Evolutionary conservation across 2,113 vertebrate genomes (phyloP), one percentile per base, ranked within the genome.

Genomic region (Oplegnathus fasciatus): DNA sequence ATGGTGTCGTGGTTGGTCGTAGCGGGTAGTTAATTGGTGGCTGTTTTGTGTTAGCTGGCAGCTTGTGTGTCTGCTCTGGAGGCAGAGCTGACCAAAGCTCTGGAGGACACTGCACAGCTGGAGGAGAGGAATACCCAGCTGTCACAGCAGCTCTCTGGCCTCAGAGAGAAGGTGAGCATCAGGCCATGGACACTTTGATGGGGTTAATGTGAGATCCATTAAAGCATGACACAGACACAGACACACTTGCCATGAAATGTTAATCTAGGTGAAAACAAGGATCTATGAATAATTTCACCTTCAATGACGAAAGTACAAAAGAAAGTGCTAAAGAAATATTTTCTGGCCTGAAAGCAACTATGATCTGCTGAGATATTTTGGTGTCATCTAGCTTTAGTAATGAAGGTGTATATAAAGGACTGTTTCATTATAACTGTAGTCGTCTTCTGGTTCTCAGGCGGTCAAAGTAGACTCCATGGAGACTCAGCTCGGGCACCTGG

Each of bases 51-150:
- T 86, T 86, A 95, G 94, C 84, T 95, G 85, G 85, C 84, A 52
- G 90, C 89, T 2, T 93, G 93, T 84, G 95, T 97, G 85, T 96
- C 94, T 0, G 96, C 96, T 79, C 86, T 98, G 94, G 96, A 98
- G 92, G 85, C 89, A 54, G 96, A 98, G 89, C 91, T 98, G 77
- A 95, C 94, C 28, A 91, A 95, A 91, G 86, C 96, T 84, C 95
- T 97, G 93, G 89, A 94, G 54, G 96, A 95, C 48, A 88, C 91
- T 34, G 94, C 84, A 28, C 57, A 93, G 0, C 74, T 98, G 90
- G 94, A 97, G 87, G 94, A 97, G 80, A 96, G 96, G 86, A 98
- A 97, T 75, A 61, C 84, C 32, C 87, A 96, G 85, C 96, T 97
- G 64, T 95, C 95, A 66, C 95, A 95, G 74, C 96, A 97, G 88